Evolutionary conservation across 2,113 vertebrate species (phyloP), one percentile per base, ranked within the genome.

Genomic region (Podilymbus podiceps): DNA sequence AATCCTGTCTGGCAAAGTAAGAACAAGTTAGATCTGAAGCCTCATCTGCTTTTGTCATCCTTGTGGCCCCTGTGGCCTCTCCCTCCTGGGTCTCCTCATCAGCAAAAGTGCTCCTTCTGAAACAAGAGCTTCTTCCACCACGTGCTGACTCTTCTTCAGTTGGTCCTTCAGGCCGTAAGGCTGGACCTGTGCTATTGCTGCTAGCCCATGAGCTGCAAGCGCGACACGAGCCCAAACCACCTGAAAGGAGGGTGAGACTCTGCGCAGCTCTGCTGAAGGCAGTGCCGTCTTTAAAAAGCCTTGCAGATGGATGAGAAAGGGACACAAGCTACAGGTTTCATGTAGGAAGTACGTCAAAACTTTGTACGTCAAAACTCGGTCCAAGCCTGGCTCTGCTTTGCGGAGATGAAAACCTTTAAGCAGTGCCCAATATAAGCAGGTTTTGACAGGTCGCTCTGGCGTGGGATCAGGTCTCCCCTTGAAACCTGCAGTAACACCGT

Each of bases 171-270:
- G 59, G n/a, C 12, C 25, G 31, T 38, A 13, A 15, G 7, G 19
- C 16, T 56, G 52, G 6, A 8, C 58, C 28, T 25, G 33, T 40
- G 8, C 27, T 27, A 2, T 19, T 38, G 60, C 56, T 64, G 62
- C 67, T 31, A 27, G 40, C n/a, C 74, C 15, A 1, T 4, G 75
- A 35, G 53, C 22, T 49, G 42, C 9, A 8, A 2, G 5, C 0
- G 4, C 17, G 80, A 25, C 33, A 3, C 0, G 30, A 78, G 67
- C 55, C 52, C 85, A 73, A 15, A 15, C 5, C 18, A 21, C 10
- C 8, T 1, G 27, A 31, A 42, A 40, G 59, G 58, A 52, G 56
- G 6, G 24, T 9, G 83, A 59, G 40, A 4, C 21, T 31, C 87
- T 12, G 6, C 40, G 15, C 10, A 13, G 52, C 53, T 35, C 63